Evolutionary conservation across 2,888 invertebrate genomes (phyloP).

Genomic region (Scaptomyza polygonia): DNA sequence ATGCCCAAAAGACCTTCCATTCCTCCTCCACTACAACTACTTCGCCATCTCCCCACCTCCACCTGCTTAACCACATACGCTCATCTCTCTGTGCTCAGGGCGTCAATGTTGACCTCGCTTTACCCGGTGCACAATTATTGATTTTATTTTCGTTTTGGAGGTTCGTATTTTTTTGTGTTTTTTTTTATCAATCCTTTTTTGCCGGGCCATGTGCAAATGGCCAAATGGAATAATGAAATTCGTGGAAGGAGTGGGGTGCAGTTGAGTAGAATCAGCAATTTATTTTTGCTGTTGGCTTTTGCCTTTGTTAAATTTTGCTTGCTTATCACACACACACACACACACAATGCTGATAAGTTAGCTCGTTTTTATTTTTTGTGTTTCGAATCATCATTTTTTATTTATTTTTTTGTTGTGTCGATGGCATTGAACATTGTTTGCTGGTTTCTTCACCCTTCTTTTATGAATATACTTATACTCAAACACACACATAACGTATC

Average conservation of each 20-base stretch:
- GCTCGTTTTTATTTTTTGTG: conserved; percentile 17
- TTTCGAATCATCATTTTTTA: conserved; percentile 45
- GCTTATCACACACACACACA: conserved; percentile 63
- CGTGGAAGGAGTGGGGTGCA: neutral
- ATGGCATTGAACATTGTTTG: conserved; percentile 80
- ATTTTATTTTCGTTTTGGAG: conserved; percentile 52
- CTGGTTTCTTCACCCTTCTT: conserved; percentile 76
- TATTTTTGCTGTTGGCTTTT: conserved; percentile 9
- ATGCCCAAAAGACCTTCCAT: conserved; percentile 29
- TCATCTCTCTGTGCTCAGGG: conserved; percentile 50
- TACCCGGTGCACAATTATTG: conserved; percentile 60
- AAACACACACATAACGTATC: conserved; percentile 1
- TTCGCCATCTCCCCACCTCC: neutral
- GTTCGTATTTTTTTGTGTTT: neutral
- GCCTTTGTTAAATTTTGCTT: conserved; percentile 68
- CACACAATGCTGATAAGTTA: conserved; percentile 67
- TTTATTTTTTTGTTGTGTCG: conserved; percentile 41
- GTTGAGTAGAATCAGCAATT: conserved; percentile 33
- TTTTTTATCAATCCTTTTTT: conserved; percentile 52
- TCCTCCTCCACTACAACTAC: neutral
- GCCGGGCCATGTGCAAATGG: conserved; percentile 70
- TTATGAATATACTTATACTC: conserved; percentile 22
- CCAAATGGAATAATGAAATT: neutral
- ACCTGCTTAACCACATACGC: conserved; percentile 9
- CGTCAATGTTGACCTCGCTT: conserved; percentile 71